Conservation (phyloP, 2,797 vertebrate species). For the Gymnopithys bicolor region DNA sequence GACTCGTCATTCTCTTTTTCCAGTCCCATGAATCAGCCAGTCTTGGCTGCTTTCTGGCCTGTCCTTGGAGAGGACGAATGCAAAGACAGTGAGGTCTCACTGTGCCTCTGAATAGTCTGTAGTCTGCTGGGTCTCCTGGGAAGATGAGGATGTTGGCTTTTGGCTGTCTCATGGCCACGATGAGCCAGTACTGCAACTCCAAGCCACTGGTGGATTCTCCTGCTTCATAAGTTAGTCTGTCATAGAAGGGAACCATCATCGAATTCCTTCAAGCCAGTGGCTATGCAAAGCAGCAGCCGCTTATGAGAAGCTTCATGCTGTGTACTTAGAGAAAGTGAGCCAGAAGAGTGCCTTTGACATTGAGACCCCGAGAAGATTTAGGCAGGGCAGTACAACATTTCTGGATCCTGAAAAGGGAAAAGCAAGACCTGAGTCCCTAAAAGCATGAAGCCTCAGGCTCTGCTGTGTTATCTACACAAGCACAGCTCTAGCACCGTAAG, state of each 20-base stretch:
- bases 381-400: background rate
- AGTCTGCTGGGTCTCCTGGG: background rate
- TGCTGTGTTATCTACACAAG: background rate
- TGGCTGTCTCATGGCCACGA: background rate
- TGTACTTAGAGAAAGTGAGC: background rate
- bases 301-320: background rate
- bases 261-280: background rate
- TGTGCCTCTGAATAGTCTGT: background rate
- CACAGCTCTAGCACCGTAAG: background rate
- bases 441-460: background rate
- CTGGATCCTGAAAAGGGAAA: background rate
- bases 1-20: background rate
- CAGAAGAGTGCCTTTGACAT: background rate
- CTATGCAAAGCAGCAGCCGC: background rate
- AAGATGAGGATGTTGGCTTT: accelerated
- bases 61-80: background rate
- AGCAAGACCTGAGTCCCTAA: background rate
- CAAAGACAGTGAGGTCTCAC: background rate
- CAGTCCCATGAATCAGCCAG: accelerated
- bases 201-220: background rate
- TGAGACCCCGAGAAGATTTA: background rate
- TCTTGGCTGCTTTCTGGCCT: background rate
- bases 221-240: background rate
- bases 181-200: background rate
- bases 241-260: background rate